Base-by-base conservation (phyloP, 2,888 invertebrate species). In the Drosophila longiperda region DNA sequence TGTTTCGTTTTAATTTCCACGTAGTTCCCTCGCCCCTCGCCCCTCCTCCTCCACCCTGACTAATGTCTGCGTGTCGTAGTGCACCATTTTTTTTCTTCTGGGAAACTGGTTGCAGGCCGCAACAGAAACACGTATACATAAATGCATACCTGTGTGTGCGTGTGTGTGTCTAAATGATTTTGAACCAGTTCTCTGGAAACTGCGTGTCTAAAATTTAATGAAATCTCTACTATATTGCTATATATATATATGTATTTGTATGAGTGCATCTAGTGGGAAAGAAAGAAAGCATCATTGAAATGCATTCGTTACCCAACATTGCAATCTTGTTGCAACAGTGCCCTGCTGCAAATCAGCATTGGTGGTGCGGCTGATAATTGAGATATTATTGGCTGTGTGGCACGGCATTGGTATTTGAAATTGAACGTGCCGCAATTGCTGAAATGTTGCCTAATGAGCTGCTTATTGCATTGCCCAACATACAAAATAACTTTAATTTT, bases 121-220 rank as follows among this genome's bases (percentile, higher is more conserved):
- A 33, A 6, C 55, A 34, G 49, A 38, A 34, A 36, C 38, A 38
- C 7, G 23, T 23, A 45, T 15, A 45, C 45, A 15, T 15, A 23
- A 7, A 45, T 2, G 8, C 42, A 42, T 17, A 6, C 17, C 12
- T 49, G 7, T 52, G 34, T 66, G 20, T 32, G 6, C 55, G 59
- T 67, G 71, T 64, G 53, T 75, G 73, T 66, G 73, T 65, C 85
- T 69, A 87, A 89, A 86, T 89, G 72, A 66, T 84, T 87, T 89
- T 89, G 87, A 89, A 87, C 85, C 89, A 85, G 72, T 87, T 86
- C 85, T 80, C 50, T 74, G 74, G 88, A 87, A 86, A 89, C 84
- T 87, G 89, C 90, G 87, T 87, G 89, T 86, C 89, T 83, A 88
- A 90, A 87, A 82, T 82, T 88, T 86, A 83, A 87, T 90, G 82